Percentiles rank a stretch among this genome's conserved stretches.
Conservation (phyloP, 2,888 invertebrate genomes). For the Agonopterix subpropinquella region DNA sequence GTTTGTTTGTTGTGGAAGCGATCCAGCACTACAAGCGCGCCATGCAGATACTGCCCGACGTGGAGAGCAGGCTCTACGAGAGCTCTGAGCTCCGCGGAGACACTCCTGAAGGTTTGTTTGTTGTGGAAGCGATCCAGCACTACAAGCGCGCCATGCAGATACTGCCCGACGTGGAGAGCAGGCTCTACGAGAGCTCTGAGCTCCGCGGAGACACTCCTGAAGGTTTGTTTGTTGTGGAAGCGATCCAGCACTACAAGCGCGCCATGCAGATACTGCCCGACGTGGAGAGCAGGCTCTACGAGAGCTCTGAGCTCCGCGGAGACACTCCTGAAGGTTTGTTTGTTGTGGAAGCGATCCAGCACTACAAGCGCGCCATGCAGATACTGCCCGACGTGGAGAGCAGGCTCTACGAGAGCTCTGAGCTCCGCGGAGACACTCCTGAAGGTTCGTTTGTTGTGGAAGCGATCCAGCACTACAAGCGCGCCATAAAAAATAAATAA, state of each 20-base stretch:
- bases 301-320: constrained; percentile 58
- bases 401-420: constrained; percentile 79
- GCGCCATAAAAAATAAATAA: constrained; percentile 93
- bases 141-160: constrained; percentile 94
- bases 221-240: constrained; percentile 66
- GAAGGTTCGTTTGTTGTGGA: constrained; percentile 52
- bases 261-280: constrained; percentile 95
- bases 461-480: constrained; percentile 91
- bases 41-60: constrained; percentile 93
- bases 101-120: constrained; percentile 42
- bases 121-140: constrained; percentile 85
- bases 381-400: constrained; percentile 92
- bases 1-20: constrained; percentile 76
- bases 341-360: constrained; percentile 83
- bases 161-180: constrained; percentile 93
- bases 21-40: constrained; percentile 92
- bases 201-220: constrained; percentile 41
- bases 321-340: constrained; percentile 47
- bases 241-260: constrained; percentile 89
- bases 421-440: constrained; percentile 44
- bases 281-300: constrained; percentile 85
- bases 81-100: constrained; percentile 53
- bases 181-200: constrained; percentile 79
- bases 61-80: constrained; percentile 87
- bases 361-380: constrained; percentile 92